Evolutionary conservation across 2,113 vertebrate species (phyloP).

Genomic region (Nothoprocta perdicaria): DNA sequence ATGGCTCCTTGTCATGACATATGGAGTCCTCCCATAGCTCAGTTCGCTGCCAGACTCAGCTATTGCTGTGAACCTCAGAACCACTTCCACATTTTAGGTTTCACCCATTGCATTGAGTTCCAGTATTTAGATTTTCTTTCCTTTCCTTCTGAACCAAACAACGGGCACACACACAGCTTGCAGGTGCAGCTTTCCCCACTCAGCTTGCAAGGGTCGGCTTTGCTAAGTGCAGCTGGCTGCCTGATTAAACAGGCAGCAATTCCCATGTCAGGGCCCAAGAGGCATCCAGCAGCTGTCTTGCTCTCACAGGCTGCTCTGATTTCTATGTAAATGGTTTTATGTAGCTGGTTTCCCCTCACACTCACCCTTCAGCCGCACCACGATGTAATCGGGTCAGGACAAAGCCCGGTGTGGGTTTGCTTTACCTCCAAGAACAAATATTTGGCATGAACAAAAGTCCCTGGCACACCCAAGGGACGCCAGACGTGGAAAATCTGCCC

Average conservation of each 20-base stretch:
- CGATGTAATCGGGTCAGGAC: not conserved
- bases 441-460: not conserved
- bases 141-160: not conserved
- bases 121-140: not conserved
- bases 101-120: not conserved
- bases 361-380: not conserved
- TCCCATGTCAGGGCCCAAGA: slow-evolving; percentile 11
- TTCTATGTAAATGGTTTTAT: slow-evolving; percentile 6
- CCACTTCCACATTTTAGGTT: slow-evolving; percentile 14
- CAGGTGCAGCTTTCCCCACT: not conserved
- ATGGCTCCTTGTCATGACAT: rapidly evolving
- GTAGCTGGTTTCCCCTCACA: not conserved
- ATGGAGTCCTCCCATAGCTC: not conserved
- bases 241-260: slow-evolving; percentile 36
- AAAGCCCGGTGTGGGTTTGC: not conserved
- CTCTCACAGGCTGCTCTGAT: not conserved
- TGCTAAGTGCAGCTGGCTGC: not conserved
- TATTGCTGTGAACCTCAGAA: not conserved
- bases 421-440: not conserved
- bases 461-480: rapidly evolving
- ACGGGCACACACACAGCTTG: rapidly evolving
- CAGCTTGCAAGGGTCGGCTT: not conserved
- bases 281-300: slow-evolving; percentile 27
- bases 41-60: not conserved
- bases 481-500: not conserved